Evolutionary conservation across 2,888 invertebrate genomes (phyloP), one percentile per base, ranked within the genome.

Genomic region (Drosophila affinis): DNA sequence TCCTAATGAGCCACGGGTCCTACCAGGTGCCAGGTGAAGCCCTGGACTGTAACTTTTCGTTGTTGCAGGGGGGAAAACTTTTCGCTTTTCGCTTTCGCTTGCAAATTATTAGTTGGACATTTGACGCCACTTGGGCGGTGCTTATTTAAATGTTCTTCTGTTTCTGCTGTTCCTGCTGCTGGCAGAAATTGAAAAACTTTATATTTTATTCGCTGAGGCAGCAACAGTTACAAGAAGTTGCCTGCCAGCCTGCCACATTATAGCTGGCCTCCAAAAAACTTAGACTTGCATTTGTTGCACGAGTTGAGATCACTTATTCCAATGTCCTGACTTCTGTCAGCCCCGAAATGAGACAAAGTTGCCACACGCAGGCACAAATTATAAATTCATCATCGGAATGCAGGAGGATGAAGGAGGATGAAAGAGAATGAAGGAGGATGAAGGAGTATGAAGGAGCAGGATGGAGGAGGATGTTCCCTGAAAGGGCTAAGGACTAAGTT

Each of bases 71-170:
- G 72, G 14, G 7, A 18, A 62, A 63, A 54, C 58, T 56, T 64
- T 73, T 71, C 51, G 51, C 62, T 56, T 64, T 72, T 71, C 51
- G 51, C 62, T 68, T 84, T 74, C 39, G 60, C 62, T 69, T 71
- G 70, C 76, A 84, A 87, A 77, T 87, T 84, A 87, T 83, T 79
- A 77, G 79, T 87, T 85, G 74, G 51, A 65, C 76, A 75, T 75
- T 87, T 72, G 79, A 81, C 75, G 81, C 65, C 81, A 62, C 73
- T 84, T 55, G 64, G 59, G 53, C 69, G 46, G 18, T 63, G 48
- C 48, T 61, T 67, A 56, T 68, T 69, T 71, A 69, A 67, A 55
- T 69, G 62, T 21, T 21, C 56, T 44, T 34, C 32, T 59, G 59
- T 54, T 47, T 44, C 32, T 59, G 59, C 48, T 44, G 39, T 21